Evolutionary conservation across 1,140 invertebrate genomes (phyloP).

Genomic region (Goniozus legneri): DNA sequence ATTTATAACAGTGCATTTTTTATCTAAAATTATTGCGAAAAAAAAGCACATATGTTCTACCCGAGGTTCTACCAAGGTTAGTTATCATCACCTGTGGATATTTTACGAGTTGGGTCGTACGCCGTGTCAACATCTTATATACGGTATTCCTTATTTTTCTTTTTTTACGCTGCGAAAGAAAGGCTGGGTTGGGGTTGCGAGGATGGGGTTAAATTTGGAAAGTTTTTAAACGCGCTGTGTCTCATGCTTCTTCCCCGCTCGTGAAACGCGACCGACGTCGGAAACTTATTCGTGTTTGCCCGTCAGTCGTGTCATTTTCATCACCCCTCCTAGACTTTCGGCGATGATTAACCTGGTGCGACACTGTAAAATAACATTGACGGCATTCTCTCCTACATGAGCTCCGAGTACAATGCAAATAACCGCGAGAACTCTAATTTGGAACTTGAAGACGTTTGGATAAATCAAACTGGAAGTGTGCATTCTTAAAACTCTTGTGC

Average conservation of each 20-base stretch:
- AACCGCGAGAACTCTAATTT: too few species aligned
- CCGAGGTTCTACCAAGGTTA: too few species aligned
- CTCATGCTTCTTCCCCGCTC: slow-evolving; percentile 22
- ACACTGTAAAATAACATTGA: slow-evolving; percentile 47
- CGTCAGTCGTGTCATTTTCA: slow-evolving; percentile 47
- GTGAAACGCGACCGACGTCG: slow-evolving; percentile 30
- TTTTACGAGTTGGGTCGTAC: slow-evolving; percentile 21
- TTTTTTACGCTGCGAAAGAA: slow-evolving; percentile 17
- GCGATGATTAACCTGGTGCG: slow-evolving; percentile 50
- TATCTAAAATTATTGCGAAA: too few species aligned
- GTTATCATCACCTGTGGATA: slow-evolving; percentile 7
- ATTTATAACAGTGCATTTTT: too few species aligned
- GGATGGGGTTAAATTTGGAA: slow-evolving; percentile 53
- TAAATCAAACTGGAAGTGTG: too few species aligned
- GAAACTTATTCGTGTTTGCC: slow-evolving; percentile 44
- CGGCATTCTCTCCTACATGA: slow-evolving; percentile 10
- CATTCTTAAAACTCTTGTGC: too few species aligned
- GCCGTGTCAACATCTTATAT: slow-evolving; percentile 25
- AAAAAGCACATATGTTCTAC: too few species aligned
- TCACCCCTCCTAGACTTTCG: slow-evolving; percentile 30
- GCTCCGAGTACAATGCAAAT: too few species aligned
- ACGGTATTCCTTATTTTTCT: slow-evolving; percentile 19
- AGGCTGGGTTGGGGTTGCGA: slow-evolving; percentile 12
- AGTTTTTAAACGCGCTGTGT: slow-evolving; percentile 48
- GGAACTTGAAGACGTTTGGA: too few species aligned